Percentiles rank a stretch among this genome's conserved stretches.
Conservation (phyloP, 2,797 vertebrate genomes). For the Capromys pilorides region DNA sequence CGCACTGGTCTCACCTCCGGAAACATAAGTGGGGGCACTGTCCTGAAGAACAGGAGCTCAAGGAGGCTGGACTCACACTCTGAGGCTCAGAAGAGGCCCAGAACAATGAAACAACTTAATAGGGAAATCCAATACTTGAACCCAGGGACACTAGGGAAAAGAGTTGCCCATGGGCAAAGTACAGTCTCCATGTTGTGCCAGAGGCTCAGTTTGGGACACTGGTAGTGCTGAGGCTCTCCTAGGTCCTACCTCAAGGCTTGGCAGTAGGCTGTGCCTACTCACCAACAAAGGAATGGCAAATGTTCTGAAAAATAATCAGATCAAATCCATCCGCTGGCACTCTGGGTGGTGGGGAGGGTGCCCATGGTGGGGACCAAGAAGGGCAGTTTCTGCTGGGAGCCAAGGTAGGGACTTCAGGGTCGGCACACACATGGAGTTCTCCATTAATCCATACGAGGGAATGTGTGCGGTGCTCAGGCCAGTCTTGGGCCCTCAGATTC, state of each 20-base stretch:
- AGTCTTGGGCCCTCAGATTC: background rate
- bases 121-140: background rate
- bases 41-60: background rate
- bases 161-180: background rate
- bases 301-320: background rate
- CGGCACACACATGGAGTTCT: background rate
- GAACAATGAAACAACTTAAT: background rate
- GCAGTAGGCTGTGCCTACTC: background rate
- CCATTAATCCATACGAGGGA: background rate
- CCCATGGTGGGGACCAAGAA: too few species aligned
- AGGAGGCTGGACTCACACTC: background rate
- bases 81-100: background rate
- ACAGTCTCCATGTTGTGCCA: background rate
- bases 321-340: background rate
- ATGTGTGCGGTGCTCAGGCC: accelerated
- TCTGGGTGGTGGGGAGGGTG: background rate
- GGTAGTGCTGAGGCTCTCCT: background rate
- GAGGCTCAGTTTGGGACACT: background rate
- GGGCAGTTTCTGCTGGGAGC: background rate
- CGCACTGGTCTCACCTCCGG: background rate
- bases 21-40: background rate
- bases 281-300: background rate
- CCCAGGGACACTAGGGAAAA: background rate
- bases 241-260: background rate
- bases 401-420: background rate